These are phyloP conservation scores for Guaruba guarouba DNA, from an alignment of 2,113 vertebrate species.

Conservation along the genomic window DNA sequence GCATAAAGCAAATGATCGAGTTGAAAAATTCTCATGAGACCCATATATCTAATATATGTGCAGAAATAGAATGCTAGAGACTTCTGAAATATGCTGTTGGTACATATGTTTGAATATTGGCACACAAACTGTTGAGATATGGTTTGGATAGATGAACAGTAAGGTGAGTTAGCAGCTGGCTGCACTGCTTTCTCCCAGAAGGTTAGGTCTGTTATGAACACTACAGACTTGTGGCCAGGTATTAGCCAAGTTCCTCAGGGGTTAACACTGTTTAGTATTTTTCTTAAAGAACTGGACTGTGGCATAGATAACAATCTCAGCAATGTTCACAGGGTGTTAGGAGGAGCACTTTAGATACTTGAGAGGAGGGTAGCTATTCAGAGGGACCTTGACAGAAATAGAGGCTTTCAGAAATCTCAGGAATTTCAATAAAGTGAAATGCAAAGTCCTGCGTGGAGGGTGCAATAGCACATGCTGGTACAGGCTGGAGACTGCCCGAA, in stretches of 20 bases:
- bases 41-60: not conserved
- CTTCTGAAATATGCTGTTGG: not conserved
- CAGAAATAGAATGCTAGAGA: not conserved
- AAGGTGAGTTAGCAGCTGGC: not conserved
- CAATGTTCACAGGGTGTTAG: not conserved
- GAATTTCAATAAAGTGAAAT: not conserved
- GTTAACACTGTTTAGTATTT: not conserved
- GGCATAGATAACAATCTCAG: not conserved
- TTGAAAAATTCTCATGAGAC: not conserved
- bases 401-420: not conserved
- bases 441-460: not conserved
- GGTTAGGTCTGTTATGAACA: not conserved
- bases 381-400: not conserved
- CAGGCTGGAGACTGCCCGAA: no score
- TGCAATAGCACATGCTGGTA: not conserved
- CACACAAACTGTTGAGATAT: not conserved
- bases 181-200: not conserved
- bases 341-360: not conserved
- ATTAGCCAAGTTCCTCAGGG: fast-evolving
- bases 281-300: not conserved
- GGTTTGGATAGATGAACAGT: not conserved
- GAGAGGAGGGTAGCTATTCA: not conserved
- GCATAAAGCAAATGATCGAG: not conserved
- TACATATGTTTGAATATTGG: not conserved
- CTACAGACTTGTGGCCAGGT: not conserved